Conservation (phyloP, 1,140 invertebrate genomes). For the Archivesica marissinica region DNA sequence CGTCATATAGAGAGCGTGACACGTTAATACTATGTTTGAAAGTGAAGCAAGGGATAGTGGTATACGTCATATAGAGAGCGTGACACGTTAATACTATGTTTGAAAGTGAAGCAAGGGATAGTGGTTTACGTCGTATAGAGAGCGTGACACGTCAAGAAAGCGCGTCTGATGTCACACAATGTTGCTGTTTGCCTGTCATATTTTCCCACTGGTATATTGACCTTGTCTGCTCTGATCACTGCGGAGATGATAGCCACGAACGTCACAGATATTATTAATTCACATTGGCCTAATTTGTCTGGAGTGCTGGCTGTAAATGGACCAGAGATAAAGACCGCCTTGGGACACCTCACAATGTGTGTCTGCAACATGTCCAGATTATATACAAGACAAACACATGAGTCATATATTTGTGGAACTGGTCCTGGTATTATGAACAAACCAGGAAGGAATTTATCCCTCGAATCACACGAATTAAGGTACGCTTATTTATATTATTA, state of each 20-base stretch:
- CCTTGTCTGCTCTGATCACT: background rate
- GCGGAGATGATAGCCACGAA: background rate
- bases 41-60: too few relatives aligned
- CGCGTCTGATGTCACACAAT: background rate
- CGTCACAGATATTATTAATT: background rate
- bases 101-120: too few relatives aligned
- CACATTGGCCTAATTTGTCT: slow-evolving; percentile 41
- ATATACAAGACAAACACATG: slow-evolving; percentile 7
- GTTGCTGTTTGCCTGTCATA: too few relatives aligned
- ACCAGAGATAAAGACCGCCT: slow-evolving; percentile 45
- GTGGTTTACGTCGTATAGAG: too few relatives aligned
- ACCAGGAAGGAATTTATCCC: background rate
- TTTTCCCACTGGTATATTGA: background rate
- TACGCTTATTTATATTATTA: too few relatives aligned
- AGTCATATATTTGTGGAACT: background rate
- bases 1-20: too few relatives aligned
- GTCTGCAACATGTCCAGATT: background rate
- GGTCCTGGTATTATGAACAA: background rate
- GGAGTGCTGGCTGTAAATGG: slow-evolving; percentile 21
- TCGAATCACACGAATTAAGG: too few relatives aligned
- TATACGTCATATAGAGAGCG: too few relatives aligned
- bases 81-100: too few relatives aligned
- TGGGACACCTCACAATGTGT: background rate
- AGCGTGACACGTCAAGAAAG: too few relatives aligned
- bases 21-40: too few relatives aligned